phyloP scores from a whole-genome alignment of 2,888 invertebrate genomes.

The Nysson spinosus region DNA sequence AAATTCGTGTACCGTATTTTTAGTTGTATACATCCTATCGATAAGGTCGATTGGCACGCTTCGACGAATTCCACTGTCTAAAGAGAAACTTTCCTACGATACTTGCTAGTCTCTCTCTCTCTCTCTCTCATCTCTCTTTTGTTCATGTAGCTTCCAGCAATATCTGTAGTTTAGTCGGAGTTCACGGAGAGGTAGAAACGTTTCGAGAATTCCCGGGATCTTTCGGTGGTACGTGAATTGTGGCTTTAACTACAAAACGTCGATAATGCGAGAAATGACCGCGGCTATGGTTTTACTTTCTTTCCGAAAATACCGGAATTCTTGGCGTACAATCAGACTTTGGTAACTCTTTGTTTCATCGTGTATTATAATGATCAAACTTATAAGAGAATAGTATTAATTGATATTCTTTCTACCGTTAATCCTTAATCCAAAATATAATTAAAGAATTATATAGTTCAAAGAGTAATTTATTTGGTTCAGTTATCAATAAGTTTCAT shows the following conservation, averaged over 20 bases:
- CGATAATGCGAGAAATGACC: conserved; percentile 22
- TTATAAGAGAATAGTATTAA: too few relatives aligned
- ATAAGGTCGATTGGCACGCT: conserved; percentile 38
- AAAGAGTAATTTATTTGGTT: too few relatives aligned
- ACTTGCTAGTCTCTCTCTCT: conserved; percentile 23
- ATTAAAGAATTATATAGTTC: too few relatives aligned
- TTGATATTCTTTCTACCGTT: too few relatives aligned
- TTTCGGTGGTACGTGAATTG: conserved; percentile 28
- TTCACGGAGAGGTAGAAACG: conserved; percentile 24
- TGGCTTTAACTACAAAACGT: conserved; percentile 31
- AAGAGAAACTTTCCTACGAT: conserved; percentile 30
- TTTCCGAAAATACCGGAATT: too few relatives aligned
- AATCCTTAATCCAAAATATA: too few relatives aligned
- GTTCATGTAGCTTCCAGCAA: conserved; percentile 12
- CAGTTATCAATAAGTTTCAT: too few relatives aligned
- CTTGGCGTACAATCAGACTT: too few relatives aligned
- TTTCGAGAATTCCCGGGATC: conserved; percentile 39
- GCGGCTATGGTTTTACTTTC: not conserved
- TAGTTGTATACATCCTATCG: conserved; percentile 7
- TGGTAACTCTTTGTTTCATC: too few relatives aligned
- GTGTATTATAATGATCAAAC: too few relatives aligned
- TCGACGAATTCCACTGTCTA: conserved; percentile 53
- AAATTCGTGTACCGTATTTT: not conserved
- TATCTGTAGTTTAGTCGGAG: conserved; percentile 17
- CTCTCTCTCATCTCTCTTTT: not conserved